These are phyloP conservation scores for Macrosteles quadrilineatus DNA, from an alignment of 1,140 invertebrate species.

Conservation along the genomic window DNA sequence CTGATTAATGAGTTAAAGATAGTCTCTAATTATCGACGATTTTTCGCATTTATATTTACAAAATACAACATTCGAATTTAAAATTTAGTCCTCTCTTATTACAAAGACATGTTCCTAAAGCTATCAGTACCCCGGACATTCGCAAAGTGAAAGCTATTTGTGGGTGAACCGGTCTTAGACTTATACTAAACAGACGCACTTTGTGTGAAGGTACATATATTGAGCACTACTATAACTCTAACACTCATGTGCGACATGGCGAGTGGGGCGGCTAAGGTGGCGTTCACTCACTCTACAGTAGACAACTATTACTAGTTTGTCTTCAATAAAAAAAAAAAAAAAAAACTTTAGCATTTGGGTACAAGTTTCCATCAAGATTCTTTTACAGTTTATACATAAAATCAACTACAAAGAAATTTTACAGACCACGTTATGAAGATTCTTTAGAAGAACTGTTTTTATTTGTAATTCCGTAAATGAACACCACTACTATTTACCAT, in stretches of 20 bases:
- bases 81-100: background rate
- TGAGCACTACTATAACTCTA: background rate
- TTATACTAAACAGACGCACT: constrained; percentile 21
- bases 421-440: no score
- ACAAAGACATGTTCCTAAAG: background rate
- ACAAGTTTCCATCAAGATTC: background rate
- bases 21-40: background rate
- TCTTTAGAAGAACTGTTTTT: no score
- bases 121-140: no score
- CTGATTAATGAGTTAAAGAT: background rate
- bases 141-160: background rate
- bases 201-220: constrained; percentile 21
- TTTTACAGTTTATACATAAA: background rate
- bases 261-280: background rate
- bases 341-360: background rate
- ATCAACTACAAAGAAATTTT: no score
- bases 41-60: background rate
- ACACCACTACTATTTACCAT: no score
- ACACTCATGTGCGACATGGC: background rate
- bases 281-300: background rate
- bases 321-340: background rate
- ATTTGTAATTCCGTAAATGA: no score
- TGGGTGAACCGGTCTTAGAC: background rate
- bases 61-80: background rate
- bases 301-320: background rate